Evolutionary conservation across 2,113 vertebrate species (phyloP), one percentile per base, ranked within the genome.

Genomic region (Elephantulus edwardii): DNA sequence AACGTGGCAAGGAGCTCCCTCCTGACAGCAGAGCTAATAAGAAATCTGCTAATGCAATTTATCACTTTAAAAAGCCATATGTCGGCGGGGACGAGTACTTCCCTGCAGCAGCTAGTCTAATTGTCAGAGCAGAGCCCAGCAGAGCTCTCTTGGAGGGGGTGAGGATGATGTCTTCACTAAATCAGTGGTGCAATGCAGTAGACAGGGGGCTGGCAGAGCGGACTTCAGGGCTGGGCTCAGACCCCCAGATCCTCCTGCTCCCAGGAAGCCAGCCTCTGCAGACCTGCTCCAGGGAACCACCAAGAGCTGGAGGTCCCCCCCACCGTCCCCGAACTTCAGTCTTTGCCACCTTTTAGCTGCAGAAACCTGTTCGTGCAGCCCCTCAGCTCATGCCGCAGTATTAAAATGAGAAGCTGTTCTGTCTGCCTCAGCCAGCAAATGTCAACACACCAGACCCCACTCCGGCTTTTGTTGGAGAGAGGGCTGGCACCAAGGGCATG

Each of bases 111-210:
- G 92, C 76, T 90, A 74, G 87, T 95, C 93, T 97, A 98, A 98
- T 97, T 97, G 98, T 97, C 96, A 97, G 97, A 96, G 93, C 96
- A 93, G 95, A 96, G 95, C 97, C 95, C 96, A 92, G 82, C 96
- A 97, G 86, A 86, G 96, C 96, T 97, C 97, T 95, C 87, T 3
- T 75, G 97, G 96, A 97, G 97, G 93, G 97, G 97, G 97, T 97
- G 96, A 96, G 96, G 96, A 96, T 97, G 96, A 97, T 97, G 97
- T 97, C 96, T 98, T 98, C 96, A 96, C 97, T 97, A 96, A 97
- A 96, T 97, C 97, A 95, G 96, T 97, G 97, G 97, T 96, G 97
- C 98, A 98, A 97, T 98, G 98, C 98, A 98, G 98, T 96, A 97
- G 97, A 95, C 84, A 90, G 97, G 91, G 95, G 97, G 93, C 95